These are phyloP conservation scores for Ailuropoda melanoleuca DNA, from an alignment of 2,113 vertebrate genomes.

Conservation along the genomic window DNA sequence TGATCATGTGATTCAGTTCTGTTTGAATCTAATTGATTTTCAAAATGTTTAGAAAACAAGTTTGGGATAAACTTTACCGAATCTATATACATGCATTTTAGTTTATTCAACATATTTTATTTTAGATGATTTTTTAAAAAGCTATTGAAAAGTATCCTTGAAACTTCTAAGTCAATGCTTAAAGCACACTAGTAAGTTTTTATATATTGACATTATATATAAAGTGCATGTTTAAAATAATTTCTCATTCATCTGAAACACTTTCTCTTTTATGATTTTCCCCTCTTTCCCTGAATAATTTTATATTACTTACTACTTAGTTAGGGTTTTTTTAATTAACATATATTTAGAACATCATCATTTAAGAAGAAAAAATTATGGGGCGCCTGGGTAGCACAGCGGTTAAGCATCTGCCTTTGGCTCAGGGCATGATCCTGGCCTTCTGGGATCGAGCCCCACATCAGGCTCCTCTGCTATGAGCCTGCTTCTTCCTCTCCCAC, in stretches of 20 bases:
- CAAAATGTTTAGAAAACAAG: background rate
- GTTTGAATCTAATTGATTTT: background rate
- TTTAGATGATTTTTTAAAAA: background rate
- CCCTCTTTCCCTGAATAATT: background rate
- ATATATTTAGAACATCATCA: background rate
- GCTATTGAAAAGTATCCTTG: background rate
- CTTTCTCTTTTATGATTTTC: background rate
- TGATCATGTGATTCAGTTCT: fast-evolving
- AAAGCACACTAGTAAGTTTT: background rate
- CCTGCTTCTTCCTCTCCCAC: no score
- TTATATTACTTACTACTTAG: background rate
- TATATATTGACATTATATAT: background rate
- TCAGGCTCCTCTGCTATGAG: no score
- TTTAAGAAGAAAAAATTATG: background rate
- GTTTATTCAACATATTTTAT: background rate
- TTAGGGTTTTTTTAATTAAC: background rate
- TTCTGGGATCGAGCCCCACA: no score
- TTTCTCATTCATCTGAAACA: background rate
- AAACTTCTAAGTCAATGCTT: background rate
- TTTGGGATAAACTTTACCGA: background rate
- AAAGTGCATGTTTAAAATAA: background rate
- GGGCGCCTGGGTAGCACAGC: no score
- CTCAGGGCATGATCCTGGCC: no score
- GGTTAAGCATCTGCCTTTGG: no score
- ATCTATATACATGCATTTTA: background rate